phyloP scores from a whole-genome alignment of 2,113 vertebrate species.

The Macrotis lagotis region DNA sequence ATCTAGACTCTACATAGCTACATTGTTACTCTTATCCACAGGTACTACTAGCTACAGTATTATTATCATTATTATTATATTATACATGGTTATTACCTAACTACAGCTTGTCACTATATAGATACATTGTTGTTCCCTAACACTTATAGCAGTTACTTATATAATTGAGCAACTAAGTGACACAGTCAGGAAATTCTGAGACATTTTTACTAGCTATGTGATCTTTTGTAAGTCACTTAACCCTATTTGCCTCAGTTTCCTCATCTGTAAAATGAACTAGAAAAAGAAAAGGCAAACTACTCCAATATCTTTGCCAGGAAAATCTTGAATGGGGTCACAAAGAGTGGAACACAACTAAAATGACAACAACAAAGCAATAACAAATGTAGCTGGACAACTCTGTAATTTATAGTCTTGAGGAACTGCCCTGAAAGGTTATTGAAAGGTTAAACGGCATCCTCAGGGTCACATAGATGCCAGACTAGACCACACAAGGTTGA shows the following conservation, averaged over 20 bases:
- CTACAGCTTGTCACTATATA: neutral
- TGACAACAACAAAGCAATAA: neutral
- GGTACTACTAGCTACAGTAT: neutral
- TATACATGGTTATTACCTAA: neutral
- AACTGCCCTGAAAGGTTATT: neutral
- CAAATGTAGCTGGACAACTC: neutral
- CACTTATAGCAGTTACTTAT: neutral
- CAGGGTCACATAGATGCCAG: neutral
- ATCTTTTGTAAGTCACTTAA: neutral
- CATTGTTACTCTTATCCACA: neutral
- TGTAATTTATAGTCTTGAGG: neutral
- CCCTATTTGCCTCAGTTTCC: neutral
- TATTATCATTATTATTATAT: too few relatives aligned
- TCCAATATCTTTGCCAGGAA: neutral
- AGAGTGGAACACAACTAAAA: neutral
- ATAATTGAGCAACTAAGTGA: neutral
- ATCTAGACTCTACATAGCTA: neutral
- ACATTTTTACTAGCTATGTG: neutral
- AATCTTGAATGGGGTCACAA: neutral
- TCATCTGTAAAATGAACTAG: neutral
- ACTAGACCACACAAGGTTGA: neutral
- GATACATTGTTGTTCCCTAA: neutral
- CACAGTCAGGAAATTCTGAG: neutral
- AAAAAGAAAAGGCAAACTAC: neutral
- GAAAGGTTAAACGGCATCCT: neutral